These are phyloP conservation scores for Cordilura impudica DNA, from an alignment of 2,888 invertebrate genomes.

Conservation along the genomic window DNA sequence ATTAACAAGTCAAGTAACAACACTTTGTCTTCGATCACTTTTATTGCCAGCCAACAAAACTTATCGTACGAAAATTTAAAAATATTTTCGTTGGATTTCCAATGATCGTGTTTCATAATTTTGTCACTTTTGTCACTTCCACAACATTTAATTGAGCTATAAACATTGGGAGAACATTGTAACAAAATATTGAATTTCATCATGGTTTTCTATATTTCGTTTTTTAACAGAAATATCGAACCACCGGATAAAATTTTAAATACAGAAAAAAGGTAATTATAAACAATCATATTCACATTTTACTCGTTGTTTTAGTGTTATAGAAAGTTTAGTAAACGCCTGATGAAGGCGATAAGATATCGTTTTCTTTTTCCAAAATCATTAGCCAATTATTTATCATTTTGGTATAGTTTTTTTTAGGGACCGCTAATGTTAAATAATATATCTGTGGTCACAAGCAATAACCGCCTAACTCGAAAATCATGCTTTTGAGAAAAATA, in stretches of 20 bases:
- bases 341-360: no score
- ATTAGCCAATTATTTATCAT: no score
- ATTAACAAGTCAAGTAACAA: background rate
- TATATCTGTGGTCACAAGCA: no score
- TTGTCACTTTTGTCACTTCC: background rate
- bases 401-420: no score
- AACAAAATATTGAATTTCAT: background rate
- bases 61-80: background rate
- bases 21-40: background rate
- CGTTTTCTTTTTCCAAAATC: no score
- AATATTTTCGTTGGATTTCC: background rate
- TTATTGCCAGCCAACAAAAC: background rate
- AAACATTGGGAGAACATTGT: background rate
- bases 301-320: no score
- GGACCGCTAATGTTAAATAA: no score
- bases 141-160: background rate
- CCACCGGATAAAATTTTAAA: constrained; percentile 75
- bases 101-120: background rate
- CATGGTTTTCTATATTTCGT: constrained; percentile 77
- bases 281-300: no score
- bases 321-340: no score
- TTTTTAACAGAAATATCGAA: constrained; percentile 72
- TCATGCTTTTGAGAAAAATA: no score
- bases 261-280: constrained; percentile 71
- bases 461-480: no score